Percentiles rank a stretch among this genome's conserved stretches.
These are phyloP conservation scores for Hydrotaea diabolus DNA, from an alignment of 2,888 invertebrate species.

Conservation along the genomic window DNA sequence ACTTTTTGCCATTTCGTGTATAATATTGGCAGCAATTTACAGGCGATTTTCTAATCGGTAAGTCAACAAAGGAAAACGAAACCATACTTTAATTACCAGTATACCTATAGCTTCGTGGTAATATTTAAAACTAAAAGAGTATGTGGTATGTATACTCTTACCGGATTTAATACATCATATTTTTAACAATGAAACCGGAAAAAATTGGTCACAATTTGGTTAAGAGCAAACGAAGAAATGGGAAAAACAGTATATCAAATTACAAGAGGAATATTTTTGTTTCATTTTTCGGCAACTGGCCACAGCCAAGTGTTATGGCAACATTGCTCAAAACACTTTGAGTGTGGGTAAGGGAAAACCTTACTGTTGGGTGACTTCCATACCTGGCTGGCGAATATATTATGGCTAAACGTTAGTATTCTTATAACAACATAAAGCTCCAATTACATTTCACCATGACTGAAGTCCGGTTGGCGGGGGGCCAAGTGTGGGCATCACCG, in stretches of 20 bases:
- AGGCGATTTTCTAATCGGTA: constrained; percentile 83
- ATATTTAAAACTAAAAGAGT: background rate
- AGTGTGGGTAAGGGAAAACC: too few species aligned
- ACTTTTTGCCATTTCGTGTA: constrained; percentile 88
- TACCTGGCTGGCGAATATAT: too few species aligned
- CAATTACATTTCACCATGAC: too few species aligned
- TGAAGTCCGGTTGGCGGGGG: background rate
- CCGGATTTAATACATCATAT: background rate
- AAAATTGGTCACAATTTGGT: background rate
- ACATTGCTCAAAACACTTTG: background rate
- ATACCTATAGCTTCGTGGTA: background rate
- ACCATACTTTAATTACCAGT: background rate
- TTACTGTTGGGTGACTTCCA: too few species aligned
- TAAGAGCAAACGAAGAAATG: background rate
- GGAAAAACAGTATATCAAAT: background rate
- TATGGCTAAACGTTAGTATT: too few species aligned
- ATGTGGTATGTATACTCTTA: background rate
- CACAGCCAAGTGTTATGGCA: background rate
- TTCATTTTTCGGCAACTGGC: background rate
- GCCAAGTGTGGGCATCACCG: background rate
- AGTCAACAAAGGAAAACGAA: constrained; percentile 62
- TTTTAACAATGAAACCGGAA: background rate
- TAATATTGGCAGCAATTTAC: constrained; percentile 88
- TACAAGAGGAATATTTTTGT: background rate
- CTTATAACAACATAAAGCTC: too few species aligned